Evolutionary conservation across 2,797 vertebrate species (phyloP).

Genomic region (Myotis findleyi): DNA sequence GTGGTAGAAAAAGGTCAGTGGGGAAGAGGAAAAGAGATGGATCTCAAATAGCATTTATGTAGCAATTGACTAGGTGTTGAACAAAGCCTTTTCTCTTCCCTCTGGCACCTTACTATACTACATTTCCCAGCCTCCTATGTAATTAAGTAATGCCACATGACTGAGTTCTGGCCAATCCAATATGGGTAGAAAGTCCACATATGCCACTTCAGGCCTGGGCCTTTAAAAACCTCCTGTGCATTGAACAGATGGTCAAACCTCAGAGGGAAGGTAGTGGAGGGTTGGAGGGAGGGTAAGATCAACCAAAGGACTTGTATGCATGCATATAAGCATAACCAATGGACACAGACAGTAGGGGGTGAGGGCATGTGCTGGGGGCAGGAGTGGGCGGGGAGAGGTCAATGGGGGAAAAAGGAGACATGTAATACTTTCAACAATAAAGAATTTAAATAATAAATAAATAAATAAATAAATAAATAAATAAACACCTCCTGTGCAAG

Average conservation of each 20-base stretch:
- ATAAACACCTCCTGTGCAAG: background rate
- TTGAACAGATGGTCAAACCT: background rate
- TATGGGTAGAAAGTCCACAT: background rate
- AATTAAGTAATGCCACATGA: background rate
- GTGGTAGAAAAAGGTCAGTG: background rate
- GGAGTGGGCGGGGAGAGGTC: no score
- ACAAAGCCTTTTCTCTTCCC: background rate
- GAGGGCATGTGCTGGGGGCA: no score
- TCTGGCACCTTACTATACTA: background rate
- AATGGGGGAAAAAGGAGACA: no score
- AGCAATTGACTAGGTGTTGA: conserved; percentile 33
- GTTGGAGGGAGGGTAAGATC: no score
- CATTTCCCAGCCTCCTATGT: conserved; percentile 21
- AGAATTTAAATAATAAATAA: no score
- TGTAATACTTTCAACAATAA: no score
- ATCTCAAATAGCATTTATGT: background rate
- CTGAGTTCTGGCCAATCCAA: background rate
- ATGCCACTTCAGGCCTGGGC: background rate
- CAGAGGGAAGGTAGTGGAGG: no score
- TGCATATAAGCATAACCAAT: no score
- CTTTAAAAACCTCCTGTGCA: background rate
- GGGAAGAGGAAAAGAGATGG: background rate
- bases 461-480: background rate
- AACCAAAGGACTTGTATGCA: no score
- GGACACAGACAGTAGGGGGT: no score